Conservation (phyloP, 2,113 vertebrate genomes). For the Notiomystis cincta region DNA sequence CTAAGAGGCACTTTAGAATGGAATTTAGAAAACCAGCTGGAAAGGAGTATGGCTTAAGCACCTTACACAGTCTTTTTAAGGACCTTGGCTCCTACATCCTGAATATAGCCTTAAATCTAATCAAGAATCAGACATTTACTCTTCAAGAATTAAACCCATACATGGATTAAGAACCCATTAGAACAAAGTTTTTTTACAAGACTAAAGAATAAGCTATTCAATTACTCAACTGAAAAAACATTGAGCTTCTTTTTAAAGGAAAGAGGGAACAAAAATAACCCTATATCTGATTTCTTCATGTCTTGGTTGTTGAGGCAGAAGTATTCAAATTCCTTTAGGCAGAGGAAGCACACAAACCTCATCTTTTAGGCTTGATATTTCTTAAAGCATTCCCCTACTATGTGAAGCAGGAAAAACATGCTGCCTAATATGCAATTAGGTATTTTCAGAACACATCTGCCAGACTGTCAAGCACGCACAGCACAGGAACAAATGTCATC, state of each 20-base stretch:
- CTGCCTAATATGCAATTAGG: neutral
- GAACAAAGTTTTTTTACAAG: neutral
- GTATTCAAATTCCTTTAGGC: neutral
- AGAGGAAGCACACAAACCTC: neutral
- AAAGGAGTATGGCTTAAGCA: neutral
- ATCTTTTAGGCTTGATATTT: neutral
- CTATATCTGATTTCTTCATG: neutral
- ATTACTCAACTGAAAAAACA: neutral
- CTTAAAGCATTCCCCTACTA: neutral
- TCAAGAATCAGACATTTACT: neutral
- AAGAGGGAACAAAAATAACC: neutral
- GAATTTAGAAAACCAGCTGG: neutral
- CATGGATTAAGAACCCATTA: neutral
- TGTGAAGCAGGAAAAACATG: neutral
- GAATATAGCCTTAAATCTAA: neutral
- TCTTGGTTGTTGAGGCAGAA: neutral
- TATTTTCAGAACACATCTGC: neutral
- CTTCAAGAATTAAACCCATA: neutral
- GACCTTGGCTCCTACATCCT: neutral
- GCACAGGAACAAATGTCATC: neutral
- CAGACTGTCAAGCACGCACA: neutral
- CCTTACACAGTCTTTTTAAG: neutral
- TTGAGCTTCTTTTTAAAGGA: neutral
- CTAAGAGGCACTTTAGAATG: neutral
- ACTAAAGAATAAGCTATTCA: neutral